Evolutionary conservation across 2,797 vertebrate genomes (phyloP).

Genomic region (Dermochelys coriacea): DNA sequence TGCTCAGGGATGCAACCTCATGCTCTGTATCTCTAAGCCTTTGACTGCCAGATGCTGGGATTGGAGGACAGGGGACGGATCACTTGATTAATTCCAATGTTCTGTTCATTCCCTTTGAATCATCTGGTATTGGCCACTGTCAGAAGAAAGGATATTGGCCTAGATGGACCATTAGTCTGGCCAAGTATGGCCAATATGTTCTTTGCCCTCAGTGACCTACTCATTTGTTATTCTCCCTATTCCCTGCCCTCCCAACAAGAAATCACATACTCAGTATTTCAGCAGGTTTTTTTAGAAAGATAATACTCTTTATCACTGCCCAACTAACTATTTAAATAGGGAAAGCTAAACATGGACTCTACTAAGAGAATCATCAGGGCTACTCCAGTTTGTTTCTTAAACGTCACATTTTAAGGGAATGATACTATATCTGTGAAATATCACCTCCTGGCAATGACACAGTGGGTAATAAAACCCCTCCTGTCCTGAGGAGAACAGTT

Average conservation of each 20-base stretch:
- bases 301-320: constrained; percentile 39
- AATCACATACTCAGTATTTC: neutral
- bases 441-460: neutral
- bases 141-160: neutral
- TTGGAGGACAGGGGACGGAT: neutral
- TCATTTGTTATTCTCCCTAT: neutral
- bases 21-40: neutral
- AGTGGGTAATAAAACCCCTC: constrained; percentile 18
- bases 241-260: neutral
- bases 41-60: neutral
- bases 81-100: neutral
- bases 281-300: constrained; percentile 27
- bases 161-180: neutral
- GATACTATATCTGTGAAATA: constrained; percentile 3
- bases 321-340: constrained; percentile 3
- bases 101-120: neutral
- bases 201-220: neutral
- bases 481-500: neutral
- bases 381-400: constrained; percentile 8
- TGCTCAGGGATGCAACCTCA: neutral
- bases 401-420: constrained; percentile 36
- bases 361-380: neutral
- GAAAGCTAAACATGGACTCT: neutral
- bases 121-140: neutral
- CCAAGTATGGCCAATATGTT: neutral